These are phyloP conservation scores for Chaetops frenatus DNA, from an alignment of 2,113 vertebrate genomes.

Conservation along the genomic window DNA sequence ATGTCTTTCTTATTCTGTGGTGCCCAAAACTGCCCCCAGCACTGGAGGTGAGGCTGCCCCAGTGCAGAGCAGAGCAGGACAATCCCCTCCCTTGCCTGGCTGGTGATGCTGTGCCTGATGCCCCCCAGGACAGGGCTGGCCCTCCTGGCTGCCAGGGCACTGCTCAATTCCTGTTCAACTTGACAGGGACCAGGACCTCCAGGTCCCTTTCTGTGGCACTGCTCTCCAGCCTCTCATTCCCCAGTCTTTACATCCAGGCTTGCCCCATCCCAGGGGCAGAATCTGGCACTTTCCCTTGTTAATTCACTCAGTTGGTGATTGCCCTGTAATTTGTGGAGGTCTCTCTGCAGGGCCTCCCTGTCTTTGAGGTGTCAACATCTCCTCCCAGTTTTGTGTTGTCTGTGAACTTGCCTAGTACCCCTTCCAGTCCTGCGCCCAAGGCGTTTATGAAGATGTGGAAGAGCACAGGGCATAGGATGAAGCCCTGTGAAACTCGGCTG, in stretches of 20 bases:
- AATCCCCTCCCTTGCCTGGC: neutral
- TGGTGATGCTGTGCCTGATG: rapidly evolving
- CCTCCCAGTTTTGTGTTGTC: neutral
- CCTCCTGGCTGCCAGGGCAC: no score
- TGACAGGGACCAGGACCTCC: rapidly evolving
- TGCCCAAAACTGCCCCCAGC: rapidly evolving
- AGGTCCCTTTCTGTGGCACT: rapidly evolving
- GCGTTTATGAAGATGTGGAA: neutral
- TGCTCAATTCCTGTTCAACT: no score
- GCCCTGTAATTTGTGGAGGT: neutral
- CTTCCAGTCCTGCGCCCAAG: neutral
- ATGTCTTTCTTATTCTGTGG: neutral
- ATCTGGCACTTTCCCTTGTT: neutral
- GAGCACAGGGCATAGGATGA: neutral
- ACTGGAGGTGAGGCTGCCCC: rapidly evolving
- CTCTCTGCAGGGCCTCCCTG: neutral
- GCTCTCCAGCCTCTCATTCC: neutral
- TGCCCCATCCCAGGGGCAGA: neutral
- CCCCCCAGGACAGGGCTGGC: no score
- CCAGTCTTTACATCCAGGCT: neutral
- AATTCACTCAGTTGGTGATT: neutral
- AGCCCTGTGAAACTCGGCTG: neutral
- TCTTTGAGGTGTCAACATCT: rapidly evolving
- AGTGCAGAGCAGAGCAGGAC: neutral
- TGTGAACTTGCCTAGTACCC: neutral